Evolutionary conservation across 1,140 invertebrate genomes (phyloP).

Genomic region (Lepidurus apus): DNA sequence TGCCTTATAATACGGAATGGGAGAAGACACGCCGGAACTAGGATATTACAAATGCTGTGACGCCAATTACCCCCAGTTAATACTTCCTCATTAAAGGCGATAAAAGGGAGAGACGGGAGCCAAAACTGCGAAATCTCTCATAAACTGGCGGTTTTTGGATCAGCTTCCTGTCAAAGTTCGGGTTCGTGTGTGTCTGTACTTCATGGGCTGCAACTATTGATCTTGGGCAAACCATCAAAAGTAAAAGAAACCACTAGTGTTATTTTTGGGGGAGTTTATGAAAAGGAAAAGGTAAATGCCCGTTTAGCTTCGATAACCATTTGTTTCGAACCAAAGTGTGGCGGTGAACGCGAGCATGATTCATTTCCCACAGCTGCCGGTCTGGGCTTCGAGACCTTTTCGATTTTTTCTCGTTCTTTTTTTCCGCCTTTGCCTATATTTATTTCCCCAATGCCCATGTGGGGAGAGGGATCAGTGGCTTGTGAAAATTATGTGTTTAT

Average conservation of each 20-base stretch:
- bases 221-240: too few relatives aligned
- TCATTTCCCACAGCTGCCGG: conserved; percentile 9
- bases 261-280: too few relatives aligned
- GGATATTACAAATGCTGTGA: conserved; percentile 9
- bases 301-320: too few relatives aligned
- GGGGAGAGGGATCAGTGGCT: too few relatives aligned
- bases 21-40: conserved; percentile 8
- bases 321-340: neutral
- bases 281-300: too few relatives aligned
- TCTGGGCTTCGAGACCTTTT: neutral
- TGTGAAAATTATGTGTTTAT: too few relatives aligned
- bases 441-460: too few relatives aligned
- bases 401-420: neutral
- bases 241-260: too few relatives aligned
- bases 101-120: neutral
- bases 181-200: too few relatives aligned
- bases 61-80: neutral
- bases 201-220: too few relatives aligned
- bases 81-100: neutral
- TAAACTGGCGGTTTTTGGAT: neutral
- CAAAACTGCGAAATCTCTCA: neutral
- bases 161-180: neutral
- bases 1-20: neutral
- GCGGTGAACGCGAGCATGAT: conserved; percentile 14
- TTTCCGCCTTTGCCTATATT: neutral